Evolutionary conservation across 2,888 invertebrate genomes (phyloP).

Genomic region (Cataglyphis cursor): DNA sequence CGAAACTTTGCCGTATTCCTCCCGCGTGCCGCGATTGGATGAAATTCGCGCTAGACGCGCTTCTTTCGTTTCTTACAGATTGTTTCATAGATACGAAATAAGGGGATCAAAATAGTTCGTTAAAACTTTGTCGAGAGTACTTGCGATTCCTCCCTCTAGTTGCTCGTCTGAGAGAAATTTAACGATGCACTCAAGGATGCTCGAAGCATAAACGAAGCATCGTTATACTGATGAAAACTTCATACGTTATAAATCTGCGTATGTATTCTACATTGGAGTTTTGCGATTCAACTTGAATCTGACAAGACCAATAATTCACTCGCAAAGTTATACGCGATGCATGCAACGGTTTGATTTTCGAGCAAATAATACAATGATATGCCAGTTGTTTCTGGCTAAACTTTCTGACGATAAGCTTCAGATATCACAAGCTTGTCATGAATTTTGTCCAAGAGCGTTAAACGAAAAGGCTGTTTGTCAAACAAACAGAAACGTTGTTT

Average conservation of each 20-base stretch:
- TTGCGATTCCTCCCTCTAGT: slow-evolving; percentile 30
- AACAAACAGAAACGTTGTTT: background rate
- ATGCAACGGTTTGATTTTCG: slow-evolving; percentile 61
- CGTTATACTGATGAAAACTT: slow-evolving; percentile 43
- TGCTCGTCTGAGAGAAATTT: slow-evolving; percentile 19
- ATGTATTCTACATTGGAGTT: slow-evolving; percentile 44
- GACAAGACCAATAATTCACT: slow-evolving; percentile 70
- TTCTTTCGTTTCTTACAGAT: slow-evolving; percentile 3
- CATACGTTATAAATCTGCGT: slow-evolving; percentile 39
- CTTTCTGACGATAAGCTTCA: slow-evolving; percentile 59
- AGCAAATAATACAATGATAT: slow-evolving; percentile 41
- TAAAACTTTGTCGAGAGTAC: slow-evolving; percentile 74
- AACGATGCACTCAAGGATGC: slow-evolving; percentile 43
- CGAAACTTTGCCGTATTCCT: slow-evolving; percentile 59
- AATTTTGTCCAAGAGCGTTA: slow-evolving; percentile 15
- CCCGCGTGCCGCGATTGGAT: slow-evolving; percentile 8
- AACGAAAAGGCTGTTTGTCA: background rate
- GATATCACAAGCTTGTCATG: slow-evolving; percentile 50
- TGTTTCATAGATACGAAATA: slow-evolving; percentile 5
- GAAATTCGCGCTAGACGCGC: slow-evolving; percentile 4
- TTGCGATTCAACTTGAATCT: slow-evolving; percentile 34
- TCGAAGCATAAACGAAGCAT: slow-evolving; percentile 8
- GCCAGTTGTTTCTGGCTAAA: slow-evolving; percentile 54
- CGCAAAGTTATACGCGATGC: slow-evolving; percentile 25
- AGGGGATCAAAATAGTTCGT: slow-evolving; percentile 65